phyloP scores from a whole-genome alignment of 2,888 invertebrate genomes.

The Ophonus ardosiacus region DNA sequence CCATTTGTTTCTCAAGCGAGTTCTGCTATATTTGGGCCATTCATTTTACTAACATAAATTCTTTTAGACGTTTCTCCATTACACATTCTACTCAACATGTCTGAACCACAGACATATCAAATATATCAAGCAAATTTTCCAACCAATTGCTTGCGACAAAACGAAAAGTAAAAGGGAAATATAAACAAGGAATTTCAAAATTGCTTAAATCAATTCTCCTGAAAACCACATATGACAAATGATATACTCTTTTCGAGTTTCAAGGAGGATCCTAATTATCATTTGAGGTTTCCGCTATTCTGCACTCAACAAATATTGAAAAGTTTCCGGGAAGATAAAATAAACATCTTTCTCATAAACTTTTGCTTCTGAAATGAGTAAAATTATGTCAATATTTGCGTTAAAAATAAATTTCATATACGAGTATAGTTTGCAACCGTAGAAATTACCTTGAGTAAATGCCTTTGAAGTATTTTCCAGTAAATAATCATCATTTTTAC shows the following conservation, averaged over 20 bases:
- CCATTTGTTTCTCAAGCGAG: slow-evolving; percentile 39
- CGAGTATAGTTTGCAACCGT: background rate
- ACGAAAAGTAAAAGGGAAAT: slow-evolving; percentile 48
- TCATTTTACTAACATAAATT: slow-evolving; percentile 54
- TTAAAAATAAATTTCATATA: background rate
- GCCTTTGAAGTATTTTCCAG: background rate
- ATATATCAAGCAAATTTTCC: slow-evolving; percentile 55
- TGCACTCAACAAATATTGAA: background rate
- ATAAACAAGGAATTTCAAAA: slow-evolving; percentile 37
- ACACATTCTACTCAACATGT: slow-evolving; percentile 51
- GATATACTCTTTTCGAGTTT: background rate
- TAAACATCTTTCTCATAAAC: background rate
- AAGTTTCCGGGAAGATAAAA: background rate
- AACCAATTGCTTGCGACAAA: slow-evolving; percentile 54
- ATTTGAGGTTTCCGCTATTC: background rate
- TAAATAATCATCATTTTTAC: background rate
- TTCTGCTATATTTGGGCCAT: slow-evolving; percentile 46
- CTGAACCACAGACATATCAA: slow-evolving; percentile 54
- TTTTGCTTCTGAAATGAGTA: background rate
- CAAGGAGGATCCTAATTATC: background rate
- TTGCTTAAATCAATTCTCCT: slow-evolving; percentile 11
- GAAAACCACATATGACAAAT: slow-evolving; percentile 20
- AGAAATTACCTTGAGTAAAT: background rate
- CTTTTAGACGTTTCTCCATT: slow-evolving; percentile 53
- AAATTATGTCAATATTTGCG: background rate